Evolutionary conservation across 2,113 vertebrate genomes (phyloP).

Genomic region (Sinocyclocheilus rhinocerous): DNA sequence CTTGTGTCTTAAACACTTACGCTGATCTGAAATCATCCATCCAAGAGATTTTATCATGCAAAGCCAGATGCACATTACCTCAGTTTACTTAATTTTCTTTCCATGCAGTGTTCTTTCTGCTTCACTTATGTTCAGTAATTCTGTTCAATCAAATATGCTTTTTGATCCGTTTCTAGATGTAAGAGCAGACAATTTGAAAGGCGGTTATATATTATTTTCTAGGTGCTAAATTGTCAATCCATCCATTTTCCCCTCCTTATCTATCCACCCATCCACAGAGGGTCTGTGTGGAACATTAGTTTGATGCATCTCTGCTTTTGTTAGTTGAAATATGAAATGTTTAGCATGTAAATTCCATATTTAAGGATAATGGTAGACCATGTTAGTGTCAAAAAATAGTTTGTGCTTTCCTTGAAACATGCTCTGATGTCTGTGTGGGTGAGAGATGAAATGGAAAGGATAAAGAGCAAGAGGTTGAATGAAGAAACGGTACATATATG

Average conservation of each 20-base stretch:
- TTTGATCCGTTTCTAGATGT: neutral
- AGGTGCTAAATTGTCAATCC: slow-evolving; percentile 45
- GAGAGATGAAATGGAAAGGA: neutral
- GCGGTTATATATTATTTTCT: neutral
- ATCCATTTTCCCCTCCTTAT: neutral
- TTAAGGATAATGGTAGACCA: neutral
- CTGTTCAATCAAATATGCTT: neutral
- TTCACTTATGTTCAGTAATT: neutral
- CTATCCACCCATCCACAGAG: neutral
- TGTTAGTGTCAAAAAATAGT: slow-evolving; percentile 6
- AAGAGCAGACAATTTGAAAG: neutral
- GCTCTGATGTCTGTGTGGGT: slow-evolving; percentile 2
- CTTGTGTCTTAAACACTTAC: neutral
- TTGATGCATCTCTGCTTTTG: neutral
- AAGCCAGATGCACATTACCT: slow-evolving; percentile 34
- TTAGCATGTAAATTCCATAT: neutral
- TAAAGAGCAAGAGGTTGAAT: neutral
- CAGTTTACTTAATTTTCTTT: neutral
- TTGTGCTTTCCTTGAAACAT: neutral
- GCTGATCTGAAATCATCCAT: neutral
- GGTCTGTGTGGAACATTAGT: neutral
- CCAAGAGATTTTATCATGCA: neutral
- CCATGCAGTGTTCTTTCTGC: neutral
- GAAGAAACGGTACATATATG: slow-evolving; percentile 29
- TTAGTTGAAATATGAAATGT: neutral